Evolutionary conservation across 2,797 vertebrate genomes (phyloP).

Genomic region (Arctocebus calabarensis): DNA sequence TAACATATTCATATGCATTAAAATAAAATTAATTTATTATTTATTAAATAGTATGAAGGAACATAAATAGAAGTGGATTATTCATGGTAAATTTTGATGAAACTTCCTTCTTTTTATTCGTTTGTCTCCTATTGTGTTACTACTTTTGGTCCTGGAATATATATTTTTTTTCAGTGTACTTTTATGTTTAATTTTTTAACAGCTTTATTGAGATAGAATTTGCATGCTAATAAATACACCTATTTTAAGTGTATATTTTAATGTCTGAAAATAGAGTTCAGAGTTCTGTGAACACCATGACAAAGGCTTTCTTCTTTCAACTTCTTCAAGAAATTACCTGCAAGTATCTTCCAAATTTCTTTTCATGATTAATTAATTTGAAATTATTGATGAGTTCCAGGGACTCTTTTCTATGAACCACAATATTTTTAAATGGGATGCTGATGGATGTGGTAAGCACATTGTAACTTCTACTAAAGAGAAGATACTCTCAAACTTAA

Average conservation of each 20-base stretch:
- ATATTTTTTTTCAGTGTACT: background rate
- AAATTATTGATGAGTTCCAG: background rate
- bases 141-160: background rate
- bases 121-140: background rate
- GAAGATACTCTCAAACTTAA: background rate
- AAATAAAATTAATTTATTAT: background rate
- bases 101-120: background rate
- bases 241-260: background rate
- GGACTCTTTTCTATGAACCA: background rate
- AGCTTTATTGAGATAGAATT: background rate
- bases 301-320: background rate
- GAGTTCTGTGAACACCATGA: background rate
- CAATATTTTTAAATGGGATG: background rate
- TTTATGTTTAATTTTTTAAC: background rate
- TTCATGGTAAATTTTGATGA: background rate
- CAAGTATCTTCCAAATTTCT: background rate
- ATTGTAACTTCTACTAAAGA: background rate
- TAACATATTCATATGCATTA: background rate
- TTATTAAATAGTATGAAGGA: slow-evolving; percentile 7
- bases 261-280: background rate
- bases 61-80: background rate
- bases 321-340: background rate
- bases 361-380: slow-evolving; percentile 7
- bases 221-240: background rate
- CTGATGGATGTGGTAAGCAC: background rate